These are phyloP conservation scores for Chlorops oryzae DNA, from an alignment of 1,140 invertebrate genomes.

Conservation along the genomic window DNA sequence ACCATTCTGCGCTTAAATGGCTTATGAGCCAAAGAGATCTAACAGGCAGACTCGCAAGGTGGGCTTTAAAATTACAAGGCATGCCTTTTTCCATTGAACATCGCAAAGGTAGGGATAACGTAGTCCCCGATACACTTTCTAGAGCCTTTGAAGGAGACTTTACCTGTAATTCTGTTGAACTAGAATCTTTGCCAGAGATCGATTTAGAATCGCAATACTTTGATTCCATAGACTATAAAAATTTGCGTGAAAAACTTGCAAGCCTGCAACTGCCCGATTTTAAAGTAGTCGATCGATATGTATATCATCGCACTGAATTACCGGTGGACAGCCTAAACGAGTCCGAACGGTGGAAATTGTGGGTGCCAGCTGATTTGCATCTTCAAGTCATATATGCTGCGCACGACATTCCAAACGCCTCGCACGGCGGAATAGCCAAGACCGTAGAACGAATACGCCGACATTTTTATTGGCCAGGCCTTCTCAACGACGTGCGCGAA, in stretches of 20 bases:
- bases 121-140: constrained; percentile 1
- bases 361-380: neutral
- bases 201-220: neutral
- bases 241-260: neutral
- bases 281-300: neutral
- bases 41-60: too few species aligned
- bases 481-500: neutral
- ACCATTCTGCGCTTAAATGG: too few species aligned
- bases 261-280: neutral
- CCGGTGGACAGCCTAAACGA: neutral
- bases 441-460: neutral
- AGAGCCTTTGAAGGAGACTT: neutral
- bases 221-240: neutral
- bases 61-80: too few species aligned
- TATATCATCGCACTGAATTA: neutral
- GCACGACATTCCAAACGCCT: neutral
- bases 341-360: neutral
- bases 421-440: neutral
- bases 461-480: neutral
- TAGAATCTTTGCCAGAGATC: neutral
- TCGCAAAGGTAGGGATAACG: neutral
- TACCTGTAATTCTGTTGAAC: too few species aligned
- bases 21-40: too few species aligned
- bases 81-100: neutral
- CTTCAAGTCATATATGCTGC: neutral